A percentile compares a stretch with the other conserved stretches of the same genome.
Evolutionary conservation across 2,797 vertebrate genomes (phyloP).

Genomic region (Octomys mimax): DNA sequence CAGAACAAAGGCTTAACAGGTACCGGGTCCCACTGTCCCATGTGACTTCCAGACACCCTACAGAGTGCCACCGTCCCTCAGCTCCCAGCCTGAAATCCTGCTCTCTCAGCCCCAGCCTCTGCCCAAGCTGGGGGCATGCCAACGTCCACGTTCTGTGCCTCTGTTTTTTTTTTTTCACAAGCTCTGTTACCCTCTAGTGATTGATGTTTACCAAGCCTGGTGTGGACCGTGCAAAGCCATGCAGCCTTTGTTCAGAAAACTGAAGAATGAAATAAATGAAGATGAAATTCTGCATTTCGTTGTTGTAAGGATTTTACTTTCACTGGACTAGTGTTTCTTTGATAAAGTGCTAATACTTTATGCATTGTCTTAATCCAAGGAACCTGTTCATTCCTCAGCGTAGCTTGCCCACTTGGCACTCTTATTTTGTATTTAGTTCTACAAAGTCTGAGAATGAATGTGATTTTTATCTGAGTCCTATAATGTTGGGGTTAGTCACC

Average conservation of each 20-base stretch:
- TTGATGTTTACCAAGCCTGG: conserved; percentile 91
- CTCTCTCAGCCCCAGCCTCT: neutral
- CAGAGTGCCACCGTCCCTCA: neutral
- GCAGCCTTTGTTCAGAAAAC: conserved; percentile 85
- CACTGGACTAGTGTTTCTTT: neutral
- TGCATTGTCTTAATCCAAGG: neutral
- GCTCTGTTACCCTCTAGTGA: conserved; percentile 82
- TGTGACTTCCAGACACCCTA: neutral
- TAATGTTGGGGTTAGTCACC: neutral
- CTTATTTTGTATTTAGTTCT: conserved; percentile 13
- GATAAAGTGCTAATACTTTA: neutral
- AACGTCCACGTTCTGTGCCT: neutral
- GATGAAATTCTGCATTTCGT: conserved; percentile 89
- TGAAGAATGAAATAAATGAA: conserved; percentile 87
- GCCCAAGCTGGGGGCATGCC: neutral
- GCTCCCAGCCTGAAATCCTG: neutral
- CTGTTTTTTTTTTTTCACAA: neutral
- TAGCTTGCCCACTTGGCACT: neutral
- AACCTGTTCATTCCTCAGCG: conserved; percentile 5
- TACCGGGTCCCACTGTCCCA: conserved; percentile 57
- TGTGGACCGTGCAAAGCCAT: conserved; percentile 92
- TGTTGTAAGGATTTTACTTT: conserved; percentile 84
- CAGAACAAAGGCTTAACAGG: conserved; percentile 88
- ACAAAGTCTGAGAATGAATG: neutral
- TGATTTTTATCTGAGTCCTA: neutral